Evolutionary conservation across 2,113 vertebrate species (phyloP).

Genomic region (Poeciliopsis retropinna): DNA sequence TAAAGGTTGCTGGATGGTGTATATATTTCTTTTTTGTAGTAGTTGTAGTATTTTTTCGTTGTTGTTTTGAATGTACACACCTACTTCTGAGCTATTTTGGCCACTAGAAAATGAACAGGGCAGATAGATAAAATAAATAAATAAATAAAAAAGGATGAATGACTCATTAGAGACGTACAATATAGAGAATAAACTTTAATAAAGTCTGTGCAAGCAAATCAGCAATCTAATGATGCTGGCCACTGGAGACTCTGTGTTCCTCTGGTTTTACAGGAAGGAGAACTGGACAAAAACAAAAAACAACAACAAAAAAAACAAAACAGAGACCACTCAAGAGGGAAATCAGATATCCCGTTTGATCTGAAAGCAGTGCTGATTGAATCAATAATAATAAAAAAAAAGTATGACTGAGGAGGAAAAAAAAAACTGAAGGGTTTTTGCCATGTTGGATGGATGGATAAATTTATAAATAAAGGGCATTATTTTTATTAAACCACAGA

Average conservation of each 20-base stretch:
- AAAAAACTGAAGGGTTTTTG: background rate
- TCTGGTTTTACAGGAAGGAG: background rate
- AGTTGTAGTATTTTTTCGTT: background rate
- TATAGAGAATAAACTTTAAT: background rate
- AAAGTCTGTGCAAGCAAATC: background rate
- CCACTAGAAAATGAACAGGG: background rate
- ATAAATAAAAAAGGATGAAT: background rate
- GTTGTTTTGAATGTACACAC: background rate
- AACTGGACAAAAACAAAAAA: background rate
- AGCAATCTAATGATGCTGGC: constrained; percentile 4
- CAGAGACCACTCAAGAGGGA: constrained; percentile 1
- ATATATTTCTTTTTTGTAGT: background rate
- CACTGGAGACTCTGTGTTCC: background rate
- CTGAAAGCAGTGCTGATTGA: constrained; percentile 1
- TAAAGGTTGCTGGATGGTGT: background rate
- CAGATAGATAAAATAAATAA: background rate
- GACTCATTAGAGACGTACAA: background rate
- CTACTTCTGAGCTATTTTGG: background rate
- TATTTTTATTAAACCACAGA: no score
- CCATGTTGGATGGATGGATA: constrained; percentile 3
- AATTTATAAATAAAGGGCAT: background rate
- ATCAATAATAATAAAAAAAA: background rate
- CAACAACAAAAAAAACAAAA: background rate
- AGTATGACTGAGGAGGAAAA: background rate
- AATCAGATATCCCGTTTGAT: constrained; percentile 17